Base-by-base conservation (phyloP, 2,797 vertebrate genomes). In the Hoplostethus mediterraneus region DNA sequence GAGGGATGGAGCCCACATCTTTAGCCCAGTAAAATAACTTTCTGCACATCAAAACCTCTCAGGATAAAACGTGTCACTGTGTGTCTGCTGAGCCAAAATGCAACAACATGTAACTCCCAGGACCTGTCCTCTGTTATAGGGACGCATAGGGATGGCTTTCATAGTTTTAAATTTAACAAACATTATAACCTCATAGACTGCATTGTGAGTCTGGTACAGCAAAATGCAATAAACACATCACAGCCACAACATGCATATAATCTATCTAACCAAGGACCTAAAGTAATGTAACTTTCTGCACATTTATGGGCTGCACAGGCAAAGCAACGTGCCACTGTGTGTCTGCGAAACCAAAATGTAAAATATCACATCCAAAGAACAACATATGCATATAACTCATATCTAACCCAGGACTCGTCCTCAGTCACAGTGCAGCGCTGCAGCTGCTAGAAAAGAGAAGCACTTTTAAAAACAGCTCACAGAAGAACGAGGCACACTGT, bases 1-100 rank as follows among this genome's bases (percentile, higher is more conserved):
- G 2, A 6, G 38, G 44, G 31, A 33, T 30, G 65, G 52, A 81
- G 30, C 53, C 42, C 53, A 4, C 40, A 58, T 74, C 53, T 16
- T 48, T 6, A 16, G 16, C 21, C 21, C 21, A 21, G 21, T 21
- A 21, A 21, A 21, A 3, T 25, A 52, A 53, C 25, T 53, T 11
- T 53, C 11, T 53, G 51, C 28, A n/a, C 48, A 49, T 49, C 7
- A 5, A 7, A 28, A 12, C 51, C 51, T 53, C 51, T 11, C 25
- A 11, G 49, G 12, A 25, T 4, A 12, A 12, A 2, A 44, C 10
- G 9, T 40, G 38, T 2, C 38, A 40, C 10, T 40, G 11, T 28
- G 40, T 12, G 10, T 53, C 51, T 28, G 21, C 21, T 28, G 30
- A 53, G 28, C 17, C 21, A 13, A 28, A 53, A n/a, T 6, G 17